Evolutionary conservation across 2,797 vertebrate genomes (phyloP).

Genomic region (Anguilla anguilla): DNA sequence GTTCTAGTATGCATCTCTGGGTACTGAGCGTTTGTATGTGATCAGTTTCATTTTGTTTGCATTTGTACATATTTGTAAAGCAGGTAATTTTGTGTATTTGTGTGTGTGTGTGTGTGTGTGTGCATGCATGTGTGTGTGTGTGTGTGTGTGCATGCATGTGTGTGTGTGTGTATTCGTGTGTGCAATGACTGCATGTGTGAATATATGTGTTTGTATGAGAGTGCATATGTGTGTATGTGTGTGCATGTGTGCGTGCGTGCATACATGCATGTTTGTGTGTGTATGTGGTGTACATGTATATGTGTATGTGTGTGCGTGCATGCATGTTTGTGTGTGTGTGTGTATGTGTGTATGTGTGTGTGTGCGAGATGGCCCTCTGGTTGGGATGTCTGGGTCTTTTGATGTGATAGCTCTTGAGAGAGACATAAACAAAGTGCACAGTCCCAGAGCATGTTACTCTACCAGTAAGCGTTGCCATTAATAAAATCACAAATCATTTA

Average conservation of each 20-base stretch:
- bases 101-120: conserved; percentile 1
- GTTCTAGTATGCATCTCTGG: too few species aligned
- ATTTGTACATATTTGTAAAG: too few species aligned
- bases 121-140: neutral
- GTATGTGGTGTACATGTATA: neutral
- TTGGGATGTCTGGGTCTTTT: too few species aligned
- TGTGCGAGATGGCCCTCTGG: too few species aligned
- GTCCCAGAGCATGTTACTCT: neutral
- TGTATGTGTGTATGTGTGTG: neutral
- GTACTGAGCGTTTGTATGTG: too few species aligned
- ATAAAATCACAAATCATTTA: neutral
- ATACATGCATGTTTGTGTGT: neutral
- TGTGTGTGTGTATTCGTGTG: conserved; percentile 5
- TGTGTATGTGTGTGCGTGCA: neutral
- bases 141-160: neutral
- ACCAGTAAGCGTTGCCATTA: neutral
- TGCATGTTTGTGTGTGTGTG: neutral
- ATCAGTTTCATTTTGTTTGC: too few species aligned
- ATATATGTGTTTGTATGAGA: neutral
- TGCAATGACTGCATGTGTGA: neutral
- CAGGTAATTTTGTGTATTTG: neutral
- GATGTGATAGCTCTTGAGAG: neutral
- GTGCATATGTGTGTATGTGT: neutral
- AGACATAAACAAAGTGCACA: neutral
- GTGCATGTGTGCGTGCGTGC: neutral